These are phyloP conservation scores for Heteromormyrus szaboi DNA, from an alignment of 2,797 vertebrate genomes.

Conservation along the genomic window DNA sequence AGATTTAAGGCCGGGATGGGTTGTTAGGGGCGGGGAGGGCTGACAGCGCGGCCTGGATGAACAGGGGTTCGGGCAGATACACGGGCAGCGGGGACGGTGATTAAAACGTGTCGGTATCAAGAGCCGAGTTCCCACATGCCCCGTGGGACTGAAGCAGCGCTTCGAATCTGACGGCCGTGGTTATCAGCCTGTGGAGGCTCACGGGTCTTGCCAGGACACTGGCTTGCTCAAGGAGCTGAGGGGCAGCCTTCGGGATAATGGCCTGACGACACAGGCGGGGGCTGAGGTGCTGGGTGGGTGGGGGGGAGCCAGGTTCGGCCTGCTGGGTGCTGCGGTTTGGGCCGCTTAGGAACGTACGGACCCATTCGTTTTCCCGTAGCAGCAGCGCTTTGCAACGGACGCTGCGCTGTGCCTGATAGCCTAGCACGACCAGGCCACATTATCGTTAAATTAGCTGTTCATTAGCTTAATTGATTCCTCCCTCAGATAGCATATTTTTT, in stretches of 20 bases:
- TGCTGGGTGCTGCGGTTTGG: background rate
- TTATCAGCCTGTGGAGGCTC: background rate
- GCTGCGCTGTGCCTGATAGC: background rate
- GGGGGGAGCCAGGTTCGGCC: no score
- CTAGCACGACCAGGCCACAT: background rate
- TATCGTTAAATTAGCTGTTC: background rate
- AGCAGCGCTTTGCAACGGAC: background rate
- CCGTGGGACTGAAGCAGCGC: background rate
- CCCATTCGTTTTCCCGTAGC: background rate
- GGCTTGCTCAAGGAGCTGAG: background rate
- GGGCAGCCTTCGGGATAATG: background rate
- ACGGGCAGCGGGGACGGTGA: background rate
- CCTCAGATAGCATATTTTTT: background rate
- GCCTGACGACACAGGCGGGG: background rate
- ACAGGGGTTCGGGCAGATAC: background rate
- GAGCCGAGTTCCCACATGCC: background rate
- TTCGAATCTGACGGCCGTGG: background rate
- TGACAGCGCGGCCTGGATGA: background rate
- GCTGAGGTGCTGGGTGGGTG: background rate
- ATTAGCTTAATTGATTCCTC: background rate
- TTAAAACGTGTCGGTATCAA: conserved; percentile 11
- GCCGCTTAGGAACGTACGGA: background rate
- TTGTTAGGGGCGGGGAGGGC: background rate
- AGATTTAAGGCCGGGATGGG: background rate
- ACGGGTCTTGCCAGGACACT: background rate